Base-by-base conservation (phyloP, 2,113 vertebrate species). In the Microcebus murinus region DNA sequence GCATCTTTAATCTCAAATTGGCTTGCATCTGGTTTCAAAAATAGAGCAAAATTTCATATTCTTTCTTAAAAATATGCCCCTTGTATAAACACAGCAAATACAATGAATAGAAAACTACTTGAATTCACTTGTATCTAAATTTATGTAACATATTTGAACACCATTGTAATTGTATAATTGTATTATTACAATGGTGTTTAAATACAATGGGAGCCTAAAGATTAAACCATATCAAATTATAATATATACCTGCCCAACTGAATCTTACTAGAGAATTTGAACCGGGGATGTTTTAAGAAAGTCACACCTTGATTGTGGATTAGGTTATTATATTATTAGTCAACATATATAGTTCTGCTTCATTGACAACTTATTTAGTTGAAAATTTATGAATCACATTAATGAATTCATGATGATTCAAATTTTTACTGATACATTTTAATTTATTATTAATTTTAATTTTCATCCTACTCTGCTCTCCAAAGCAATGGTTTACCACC, bases 1-100 rank as follows among this genome's bases (percentile, higher is more conserved):
- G 12, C 21, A 68, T 87, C 31, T 95, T 84, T 96, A 91, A 96
- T 70, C 87, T 95, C 80, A 93, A 55, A 81, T 50, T 50, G 87
- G 31, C 80, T 91, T 87, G 10, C 9, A 70, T 3, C 14, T 39
- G 29, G 15, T 76, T 93, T 91, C 52, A 55, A 87, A 96, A 83
- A 57, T 2, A 74, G 14, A 94, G n/a, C 9, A 65, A 94, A 94
- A 73, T 82, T n/a, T 36, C 50, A 85, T 61, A 31, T 89, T 76
- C 25, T 90, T 87, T 82, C 63, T 61, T 74, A 96, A 93, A 87
- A 90, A 36, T 8, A 71, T 10, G 18, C 14, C 63, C 87, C 14
- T 48, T 61, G 4, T 39, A 71, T 87, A 91, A 94, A 18, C 4
- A 73, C 15, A 48, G 3, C 12, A 82, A 79, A 87, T 18, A 63